A percentile compares a stretch with the other conserved stretches of the same genome.
Conservation (phyloP, 2,797 vertebrate genomes). For the Channallabes apus region DNA sequence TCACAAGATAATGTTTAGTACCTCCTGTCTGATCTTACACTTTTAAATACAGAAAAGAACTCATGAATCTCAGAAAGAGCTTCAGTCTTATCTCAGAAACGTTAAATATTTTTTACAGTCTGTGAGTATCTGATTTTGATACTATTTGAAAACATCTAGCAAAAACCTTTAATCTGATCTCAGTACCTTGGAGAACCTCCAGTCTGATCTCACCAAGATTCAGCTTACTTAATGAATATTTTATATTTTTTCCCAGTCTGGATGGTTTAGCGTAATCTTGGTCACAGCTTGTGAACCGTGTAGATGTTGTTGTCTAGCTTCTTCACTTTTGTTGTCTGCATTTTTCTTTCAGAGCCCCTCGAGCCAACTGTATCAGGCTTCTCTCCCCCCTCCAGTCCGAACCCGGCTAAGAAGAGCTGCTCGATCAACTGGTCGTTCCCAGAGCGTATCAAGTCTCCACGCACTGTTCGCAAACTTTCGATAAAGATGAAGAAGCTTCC, state of each 20-base stretch:
- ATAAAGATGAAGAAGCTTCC: slow-evolving; percentile 99
- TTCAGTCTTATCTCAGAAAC: background rate
- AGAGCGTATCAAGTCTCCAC: slow-evolving; percentile 96
- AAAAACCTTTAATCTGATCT: background rate
- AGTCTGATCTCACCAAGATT: background rate
- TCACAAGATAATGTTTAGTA: background rate
- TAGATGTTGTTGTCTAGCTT: background rate
- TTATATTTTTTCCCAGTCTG: background rate
- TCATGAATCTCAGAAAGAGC: background rate
- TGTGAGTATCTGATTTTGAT: background rate
- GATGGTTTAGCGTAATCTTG: background rate
- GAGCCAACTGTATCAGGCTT: slow-evolving; percentile 74
- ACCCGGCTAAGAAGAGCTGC: slow-evolving; percentile 87
- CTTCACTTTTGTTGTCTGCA: slow-evolving; percentile 38
- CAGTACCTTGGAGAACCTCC: background rate
- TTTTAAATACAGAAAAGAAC: background rate
- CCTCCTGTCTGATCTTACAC: background rate
- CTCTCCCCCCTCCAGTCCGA: slow-evolving; percentile 88
- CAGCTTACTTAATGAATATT: no score
- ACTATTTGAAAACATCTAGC: background rate
- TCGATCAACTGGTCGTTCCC: slow-evolving; percentile 96
- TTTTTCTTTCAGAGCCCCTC: slow-evolving; percentile 65
- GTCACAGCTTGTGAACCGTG: background rate
- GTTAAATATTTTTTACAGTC: background rate
- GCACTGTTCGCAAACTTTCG: slow-evolving; percentile 95